Percentiles rank a stretch among this genome's conserved stretches.
Conservation (phyloP, 1,140 invertebrate genomes). For the Zaprionus taronus region DNA sequence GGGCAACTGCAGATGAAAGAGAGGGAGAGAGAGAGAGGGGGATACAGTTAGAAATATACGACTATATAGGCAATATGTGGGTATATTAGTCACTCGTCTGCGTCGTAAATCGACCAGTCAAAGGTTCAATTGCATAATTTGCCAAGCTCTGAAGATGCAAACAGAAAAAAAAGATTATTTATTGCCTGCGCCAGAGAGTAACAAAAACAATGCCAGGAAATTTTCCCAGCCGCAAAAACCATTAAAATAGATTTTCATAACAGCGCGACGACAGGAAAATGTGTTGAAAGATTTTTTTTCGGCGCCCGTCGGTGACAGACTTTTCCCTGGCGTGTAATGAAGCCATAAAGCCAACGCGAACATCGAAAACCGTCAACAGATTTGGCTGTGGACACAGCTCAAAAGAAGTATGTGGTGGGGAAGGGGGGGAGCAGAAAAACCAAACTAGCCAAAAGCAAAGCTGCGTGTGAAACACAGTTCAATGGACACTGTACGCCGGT, state of each 20-base stretch:
- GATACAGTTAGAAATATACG: slow-evolving; percentile 24
- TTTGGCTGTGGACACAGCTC: slow-evolving; percentile 30
- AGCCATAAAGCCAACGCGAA: slow-evolving; percentile 34
- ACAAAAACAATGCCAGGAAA: slow-evolving; percentile 65
- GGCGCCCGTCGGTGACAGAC: slow-evolving; percentile 42
- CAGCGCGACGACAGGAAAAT: slow-evolving; percentile 33
- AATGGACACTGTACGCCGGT: slow-evolving; percentile 47
- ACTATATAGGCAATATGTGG: slow-evolving; percentile 28
- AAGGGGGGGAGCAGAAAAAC: background rate
- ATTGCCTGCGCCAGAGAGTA: slow-evolving; percentile 35
- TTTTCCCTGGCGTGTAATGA: slow-evolving; percentile 53
- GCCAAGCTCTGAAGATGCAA: slow-evolving; percentile 30
- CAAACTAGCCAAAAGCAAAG: slow-evolving; percentile 26
- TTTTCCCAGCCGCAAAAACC: slow-evolving; percentile 59
- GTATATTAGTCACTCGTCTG: slow-evolving; percentile 23
- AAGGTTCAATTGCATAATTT: slow-evolving; percentile 58
- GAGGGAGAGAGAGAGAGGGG: slow-evolving; percentile 28
- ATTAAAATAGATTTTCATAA: slow-evolving; percentile 62
- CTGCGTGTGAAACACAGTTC: slow-evolving; percentile 72
- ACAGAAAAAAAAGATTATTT: slow-evolving; percentile 60
- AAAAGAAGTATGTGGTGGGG: background rate
- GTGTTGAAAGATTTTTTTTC: slow-evolving; percentile 63
- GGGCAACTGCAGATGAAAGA: slow-evolving; percentile 2
- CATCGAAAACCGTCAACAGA: slow-evolving; percentile 41
- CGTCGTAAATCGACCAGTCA: slow-evolving; percentile 26